Conservation (phyloP, 2,797 vertebrate genomes). For the Artibeus jamaicensis region DNA sequence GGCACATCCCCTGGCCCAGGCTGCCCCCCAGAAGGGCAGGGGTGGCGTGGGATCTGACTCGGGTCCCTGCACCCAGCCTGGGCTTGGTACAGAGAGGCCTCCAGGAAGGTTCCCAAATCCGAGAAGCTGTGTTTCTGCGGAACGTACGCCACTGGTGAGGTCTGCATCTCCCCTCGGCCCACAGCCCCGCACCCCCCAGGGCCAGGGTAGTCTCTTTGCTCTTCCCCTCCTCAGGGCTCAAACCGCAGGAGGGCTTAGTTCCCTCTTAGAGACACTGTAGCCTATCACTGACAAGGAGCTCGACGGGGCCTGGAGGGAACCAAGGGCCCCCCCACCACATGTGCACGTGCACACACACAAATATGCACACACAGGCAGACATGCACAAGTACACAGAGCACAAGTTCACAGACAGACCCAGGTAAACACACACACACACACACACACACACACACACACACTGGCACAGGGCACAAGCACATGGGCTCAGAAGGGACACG, state of each 20-base stretch:
- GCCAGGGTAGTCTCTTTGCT: not conserved
- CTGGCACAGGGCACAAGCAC: not conserved
- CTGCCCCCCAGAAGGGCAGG: not conserved
- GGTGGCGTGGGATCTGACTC: not conserved
- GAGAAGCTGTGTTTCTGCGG: not conserved
- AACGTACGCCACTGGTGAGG: not conserved
- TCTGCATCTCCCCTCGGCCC: not conserved
- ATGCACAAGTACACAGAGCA: not conserved
- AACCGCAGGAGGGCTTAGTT: not conserved
- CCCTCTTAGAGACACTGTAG: not conserved
- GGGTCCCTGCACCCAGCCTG: not conserved
- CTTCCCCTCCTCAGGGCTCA: not conserved
- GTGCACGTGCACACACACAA: not conserved
- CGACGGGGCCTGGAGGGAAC: not conserved
- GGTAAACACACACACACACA: not conserved
- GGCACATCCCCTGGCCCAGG: not conserved
- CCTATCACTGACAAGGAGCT: not conserved
- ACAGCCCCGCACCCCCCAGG: not conserved
- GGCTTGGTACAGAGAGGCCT: not conserved
- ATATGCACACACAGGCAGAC: not conserved
- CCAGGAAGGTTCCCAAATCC: not conserved
- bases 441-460: not conserved
- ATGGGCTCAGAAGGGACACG: accelerated
- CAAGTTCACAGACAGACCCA: not conserved
- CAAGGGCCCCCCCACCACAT: not conserved